phyloP scores from a whole-genome alignment of 1,140 invertebrate genomes.

The Chlorops oryzae region DNA sequence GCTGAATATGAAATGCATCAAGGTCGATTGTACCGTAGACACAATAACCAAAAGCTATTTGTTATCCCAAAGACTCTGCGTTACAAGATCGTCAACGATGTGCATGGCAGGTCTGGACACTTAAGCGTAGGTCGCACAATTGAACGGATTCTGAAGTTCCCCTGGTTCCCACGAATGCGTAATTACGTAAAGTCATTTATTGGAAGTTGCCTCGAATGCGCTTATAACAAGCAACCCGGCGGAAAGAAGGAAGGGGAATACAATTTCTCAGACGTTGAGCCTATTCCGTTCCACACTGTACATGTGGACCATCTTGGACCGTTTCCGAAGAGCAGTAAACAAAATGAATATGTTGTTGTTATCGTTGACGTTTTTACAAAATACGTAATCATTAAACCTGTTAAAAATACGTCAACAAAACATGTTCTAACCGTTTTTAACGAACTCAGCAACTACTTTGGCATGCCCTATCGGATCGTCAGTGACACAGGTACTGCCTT shows the following conservation, averaged over 20 bases:
- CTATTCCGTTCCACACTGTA: conserved; percentile 17
- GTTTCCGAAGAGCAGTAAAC: conserved; percentile 19
- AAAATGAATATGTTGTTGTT: conserved; percentile 28
- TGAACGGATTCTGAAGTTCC: conserved; percentile 16
- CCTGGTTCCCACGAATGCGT: conserved; percentile 25
- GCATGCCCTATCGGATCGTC: conserved; percentile 26
- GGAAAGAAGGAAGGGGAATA: conserved; percentile 13
- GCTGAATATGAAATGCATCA: conserved; percentile 5
- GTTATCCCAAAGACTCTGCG: conserved; percentile 13
- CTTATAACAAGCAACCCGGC: conserved; percentile 12
- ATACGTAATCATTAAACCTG: conserved; percentile 19
- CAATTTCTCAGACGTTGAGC: conserved; percentile 9
- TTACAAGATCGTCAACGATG: neutral
- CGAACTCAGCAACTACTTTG: conserved; percentile 6
- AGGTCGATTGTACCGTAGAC: conserved; percentile 6
- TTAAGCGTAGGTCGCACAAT: conserved; percentile 7
- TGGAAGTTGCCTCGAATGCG: conserved; percentile 12
- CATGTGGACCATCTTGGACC: conserved; percentile 31
- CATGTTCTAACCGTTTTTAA: conserved; percentile 12
- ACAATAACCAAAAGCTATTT: conserved; percentile 5
- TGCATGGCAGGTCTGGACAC: conserved; percentile 8
- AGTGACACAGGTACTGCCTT: conserved; percentile 38
- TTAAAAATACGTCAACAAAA: conserved; percentile 22
- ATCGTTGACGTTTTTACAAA: conserved; percentile 31
- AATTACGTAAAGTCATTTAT: conserved; percentile 18